Evolutionary conservation across 2,113 vertebrate species (phyloP), one percentile per base, ranked within the genome.

Genomic region (Hippocampus barbouri): DNA sequence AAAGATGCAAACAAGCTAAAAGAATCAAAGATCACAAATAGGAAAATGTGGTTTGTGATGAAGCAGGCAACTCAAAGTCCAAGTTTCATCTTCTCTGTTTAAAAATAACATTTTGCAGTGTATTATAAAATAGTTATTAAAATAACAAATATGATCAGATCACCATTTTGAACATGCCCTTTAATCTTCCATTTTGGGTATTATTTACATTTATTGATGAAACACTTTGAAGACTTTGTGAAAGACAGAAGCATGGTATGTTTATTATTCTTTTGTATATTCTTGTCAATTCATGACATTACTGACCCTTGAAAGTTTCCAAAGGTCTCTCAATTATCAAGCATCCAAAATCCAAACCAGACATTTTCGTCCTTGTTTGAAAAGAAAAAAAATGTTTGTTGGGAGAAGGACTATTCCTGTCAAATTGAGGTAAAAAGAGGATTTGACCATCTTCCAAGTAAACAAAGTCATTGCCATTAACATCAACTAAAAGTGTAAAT

Each of bases 391-490:
- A 54, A 14, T 57, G 40, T 47, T 73, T 71, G 62, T 72, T 81
- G 69, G 25, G 51, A 75, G 67, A 68, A 10, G 40, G 15, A 20
- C 61, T 81, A 1, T 73, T 59, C 65, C n/a, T 66, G 68, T 59
- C 62, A 66, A 16, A 75, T 20, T 71, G 23, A 67, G 60, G 61
- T 59, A 21, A 40, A 70, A 66, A 71, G 41, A 16, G 15, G 8
- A 73, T 73, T 75, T n/a, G 60, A 40, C 66, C 57, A 70, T 61
- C 51, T 27, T 71, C 25, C 69, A 45, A 59, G 43, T 30, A 69
- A 84, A 79, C 66, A 78, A 57, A 71, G 41, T 69, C 27, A 69
- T 71, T 54, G 62, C 56, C 56, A 78, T 73, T 72, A 68, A 41
- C 41, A 54, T 81, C 68, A 73, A 63, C 38, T 66, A 14, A 75